Evolutionary conservation across 2,113 vertebrate species (phyloP), one percentile per base, ranked within the genome.

Genomic region (Puffinus mauretanicus): DNA sequence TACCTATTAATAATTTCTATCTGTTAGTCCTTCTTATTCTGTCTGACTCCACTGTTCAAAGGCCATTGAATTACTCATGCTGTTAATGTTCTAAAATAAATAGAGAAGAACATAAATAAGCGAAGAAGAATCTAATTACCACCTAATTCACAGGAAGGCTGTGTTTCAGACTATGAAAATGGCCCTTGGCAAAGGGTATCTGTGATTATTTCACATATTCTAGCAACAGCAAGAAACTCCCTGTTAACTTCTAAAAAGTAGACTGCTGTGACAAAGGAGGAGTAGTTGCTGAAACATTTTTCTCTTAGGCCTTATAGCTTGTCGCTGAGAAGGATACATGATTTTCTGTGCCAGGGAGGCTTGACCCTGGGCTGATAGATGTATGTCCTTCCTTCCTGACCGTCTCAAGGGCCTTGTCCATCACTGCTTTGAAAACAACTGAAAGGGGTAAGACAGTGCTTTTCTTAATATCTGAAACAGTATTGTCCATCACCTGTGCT

Each of bases 1-100:
- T 77, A 40, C 8, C 46, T 69, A 0, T 65, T 69, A 40, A 40
- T 40, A 40, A n/a, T n/a, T 70, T 15, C 13, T 64, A 0, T 38
- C 40, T 72, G 15, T 30, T 60, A 38, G 34, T 70, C 30, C 19
- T 72, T 14, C 55, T 26, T 62, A 51, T n/a, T 80, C 73, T 24
- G 6, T 61, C 67, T 18, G 27, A 55, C 32, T 85, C 19, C 11
- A 17, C 40, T 8, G 11, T 49, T 65, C 40, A 2, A 1, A 15
- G 38, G 29, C 34, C 6, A 4, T 34, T 32, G 64, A 49, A 62
- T 77, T 69, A 32, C 27, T 81, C 20, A 11, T 55, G 46, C 78
- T 82, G 55, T 13, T 62, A 58, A 58, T 51, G 60, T 42, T 88
- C 49, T 55, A 57, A 61, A 61, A 83, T 72, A 87, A 87, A 73